phyloP scores from a whole-genome alignment of 2,113 vertebrate species.

The Actenoides hombroni region DNA sequence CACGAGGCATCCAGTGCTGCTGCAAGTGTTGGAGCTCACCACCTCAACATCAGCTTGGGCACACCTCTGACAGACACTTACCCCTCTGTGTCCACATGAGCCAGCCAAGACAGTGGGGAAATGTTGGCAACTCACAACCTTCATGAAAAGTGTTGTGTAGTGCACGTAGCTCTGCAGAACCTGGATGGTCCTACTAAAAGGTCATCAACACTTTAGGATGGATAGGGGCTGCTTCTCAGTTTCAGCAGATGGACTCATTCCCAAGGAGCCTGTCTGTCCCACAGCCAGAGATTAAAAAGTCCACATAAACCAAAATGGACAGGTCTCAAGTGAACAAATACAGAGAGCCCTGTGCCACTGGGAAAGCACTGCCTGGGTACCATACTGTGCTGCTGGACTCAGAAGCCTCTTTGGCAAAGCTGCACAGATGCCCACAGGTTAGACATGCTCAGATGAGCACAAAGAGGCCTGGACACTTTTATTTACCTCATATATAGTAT shows the following conservation, averaged over 20 bases:
- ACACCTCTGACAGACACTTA: not conserved
- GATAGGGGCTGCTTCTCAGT: not conserved
- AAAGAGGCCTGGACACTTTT: not conserved
- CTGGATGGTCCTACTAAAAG: not conserved
- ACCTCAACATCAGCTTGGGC: fast-evolving
- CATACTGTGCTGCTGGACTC: not conserved
- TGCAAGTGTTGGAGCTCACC: not conserved
- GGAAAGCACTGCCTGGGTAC: not conserved
- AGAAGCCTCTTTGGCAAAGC: not conserved
- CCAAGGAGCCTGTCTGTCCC: not conserved
- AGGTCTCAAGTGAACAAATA: not conserved
- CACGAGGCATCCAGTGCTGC: fast-evolving
- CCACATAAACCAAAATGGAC: not conserved
- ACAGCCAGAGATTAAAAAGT: not conserved
- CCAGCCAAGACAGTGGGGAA: not conserved
- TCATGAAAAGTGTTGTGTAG: not conserved
- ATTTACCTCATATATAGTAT: not conserved
- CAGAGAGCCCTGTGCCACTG: not conserved
- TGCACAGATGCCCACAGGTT: not conserved
- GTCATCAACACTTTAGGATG: not conserved
- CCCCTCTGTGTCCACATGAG: not conserved
- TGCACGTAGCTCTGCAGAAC: not conserved
- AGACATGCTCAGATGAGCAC: not conserved
- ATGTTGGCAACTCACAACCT: not conserved
- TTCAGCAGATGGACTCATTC: not conserved